Percentiles rank a stretch among this genome's conserved stretches.
These are phyloP conservation scores for Enteromius thamalakanensis DNA, from an alignment of 2,797 vertebrate genomes.

Conservation along the genomic window DNA sequence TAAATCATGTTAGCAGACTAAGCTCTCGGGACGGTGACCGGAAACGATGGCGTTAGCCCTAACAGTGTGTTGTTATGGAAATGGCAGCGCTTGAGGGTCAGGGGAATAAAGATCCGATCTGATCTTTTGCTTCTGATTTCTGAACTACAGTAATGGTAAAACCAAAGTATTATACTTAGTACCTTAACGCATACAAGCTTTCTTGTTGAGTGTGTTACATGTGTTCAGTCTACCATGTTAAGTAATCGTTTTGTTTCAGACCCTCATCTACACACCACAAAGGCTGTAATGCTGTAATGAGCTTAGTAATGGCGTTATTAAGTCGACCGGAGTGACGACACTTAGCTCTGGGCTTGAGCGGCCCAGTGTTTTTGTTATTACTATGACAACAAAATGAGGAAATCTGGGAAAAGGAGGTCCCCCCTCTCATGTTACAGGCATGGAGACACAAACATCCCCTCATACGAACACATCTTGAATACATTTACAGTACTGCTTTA, in stretches of 20 bases:
- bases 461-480: conserved; percentile 58
- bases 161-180: background rate
- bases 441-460: conserved; percentile 40
- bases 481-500: conserved; percentile 53
- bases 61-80: conserved; percentile 68
- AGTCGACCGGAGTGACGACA: conserved; percentile 51
- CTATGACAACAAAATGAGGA: conserved; percentile 57
- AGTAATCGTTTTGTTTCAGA: conserved; percentile 28
- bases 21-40: conserved; percentile 62
- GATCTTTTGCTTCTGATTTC: background rate
- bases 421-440: conserved; percentile 42
- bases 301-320: conserved; percentile 52
- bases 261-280: conserved; percentile 22
- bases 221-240: background rate
- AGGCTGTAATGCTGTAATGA: conserved; percentile 36
- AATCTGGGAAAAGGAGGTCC: conserved; percentile 43
- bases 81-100: conserved; percentile 65
- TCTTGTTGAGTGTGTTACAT: background rate
- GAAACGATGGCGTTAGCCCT: conserved; percentile 66
- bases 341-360: conserved; percentile 42
- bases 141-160: background rate
- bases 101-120: conserved; percentile 67
- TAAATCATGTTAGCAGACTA: conserved; percentile 65
- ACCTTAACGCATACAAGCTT: background rate
- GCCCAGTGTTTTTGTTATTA: conserved; percentile 57